Evolutionary conservation across 2,888 invertebrate species (phyloP), one percentile per base, ranked within the genome.

Genomic region (Chrysodeixis includens): DNA sequence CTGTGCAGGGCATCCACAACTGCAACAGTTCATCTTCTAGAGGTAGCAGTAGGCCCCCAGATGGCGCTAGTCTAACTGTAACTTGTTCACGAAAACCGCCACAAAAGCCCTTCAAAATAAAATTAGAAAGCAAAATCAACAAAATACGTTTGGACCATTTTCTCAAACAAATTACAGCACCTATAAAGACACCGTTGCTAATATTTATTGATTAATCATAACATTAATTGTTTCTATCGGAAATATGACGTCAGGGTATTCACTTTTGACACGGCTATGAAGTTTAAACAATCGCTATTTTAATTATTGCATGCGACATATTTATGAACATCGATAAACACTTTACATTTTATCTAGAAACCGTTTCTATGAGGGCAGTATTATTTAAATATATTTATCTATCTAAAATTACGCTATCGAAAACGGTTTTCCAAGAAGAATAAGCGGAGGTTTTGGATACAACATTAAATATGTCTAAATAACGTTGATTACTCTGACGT

Each of bases 111-210:
- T 49, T 4, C 9, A 10, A 49, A 18, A 0, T 18, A 35, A 12
- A 10, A 35, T 49, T 20, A 3, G 26, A 54, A 49, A 12, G 18
- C 40, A 6, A 61, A 60, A 40, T 40, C 8, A 18, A 12, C 16
- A 20, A 32, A 51, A 58, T 18, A 30, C 9, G 3, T 20, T 32
- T 8, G 18, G 8, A 30, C 14, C 32, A 69, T 66, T 78, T 72
- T 79, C 76, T 61, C 78, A 78, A 83, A 84, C 85, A 84, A 82
- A 74, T 84, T 78, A 79, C 83, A 82, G 79, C 61, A 71, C 71
- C 61, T 77, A 70, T 66, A 20, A 60, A 64, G 71, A 66, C 64
- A 78, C 78, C 81, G 82, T 79, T 78, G 81, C 72, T 68, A 40
- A 66, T 75, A 69, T 68, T 71, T 75, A 74, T 78, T 76, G 78